Base-by-base conservation (phyloP, 2,113 vertebrate species). In the Hypocryptadius cinnamomeus region DNA sequence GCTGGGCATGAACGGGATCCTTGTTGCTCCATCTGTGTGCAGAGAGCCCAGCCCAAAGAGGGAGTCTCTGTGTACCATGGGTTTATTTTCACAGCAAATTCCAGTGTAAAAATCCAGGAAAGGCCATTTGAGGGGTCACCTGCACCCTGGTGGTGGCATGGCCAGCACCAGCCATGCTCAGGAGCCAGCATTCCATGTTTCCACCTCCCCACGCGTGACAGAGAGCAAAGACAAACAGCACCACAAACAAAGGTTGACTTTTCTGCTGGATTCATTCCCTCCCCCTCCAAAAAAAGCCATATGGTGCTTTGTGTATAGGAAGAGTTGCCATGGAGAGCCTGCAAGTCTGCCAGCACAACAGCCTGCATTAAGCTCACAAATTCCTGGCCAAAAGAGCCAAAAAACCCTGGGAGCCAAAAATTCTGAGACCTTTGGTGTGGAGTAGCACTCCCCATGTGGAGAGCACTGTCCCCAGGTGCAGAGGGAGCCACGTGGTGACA, bases 321-420 rank as follows among this genome's bases (percentile, higher is more conserved):
- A 91, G 87, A 92, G 96, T 96, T 96, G 90, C 95, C 93, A 96
- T 96, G 95, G 95, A 96, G 96, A 96, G 87, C 85, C 74, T 94
- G 79, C 77, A 50, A 53, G 61, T 7, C 73, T 92, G 39, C 71
- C 85, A 79, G 88, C 90, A 95, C 93, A 94, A 93, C 15, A 66
- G 82, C 39, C 86, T 92, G 74, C 56, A 21, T 21, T 53, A 64
- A 90, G 86, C 89, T 57, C 71, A 33, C 65, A 85, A 71, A 94
- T 91, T 94, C 94, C 94, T 70, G 24, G 15, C 88, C 79, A 56
- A 54, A 82, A 78, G 44, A 95, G 69, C 30, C 59, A 81, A 65
- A 79, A 80, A 89, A 21, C 21, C 23, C 77, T 8, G 16, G 7
- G 63, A 83, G 64, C 48, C 79, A 77, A 77, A 70, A 70, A 28